These are phyloP conservation scores for Drosophila micromelanica DNA, from an alignment of 1,140 invertebrate genomes.

Conservation along the genomic window DNA sequence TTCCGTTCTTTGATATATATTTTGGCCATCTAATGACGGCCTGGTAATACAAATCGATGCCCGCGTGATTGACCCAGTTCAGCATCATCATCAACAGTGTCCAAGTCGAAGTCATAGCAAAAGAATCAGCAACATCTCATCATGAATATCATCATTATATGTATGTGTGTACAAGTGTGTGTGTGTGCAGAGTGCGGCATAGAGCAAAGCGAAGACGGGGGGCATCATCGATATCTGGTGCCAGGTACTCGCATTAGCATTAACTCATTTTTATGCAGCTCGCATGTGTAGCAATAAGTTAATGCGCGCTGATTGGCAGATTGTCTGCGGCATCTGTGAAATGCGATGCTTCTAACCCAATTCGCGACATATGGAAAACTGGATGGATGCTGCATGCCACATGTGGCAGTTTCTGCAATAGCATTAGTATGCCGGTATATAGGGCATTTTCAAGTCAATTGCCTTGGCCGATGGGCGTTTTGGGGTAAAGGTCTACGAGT, in stretches of 20 bases:
- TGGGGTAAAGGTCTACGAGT: constrained; percentile 39
- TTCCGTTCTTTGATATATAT: too few species aligned
- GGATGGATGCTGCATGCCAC: constrained; percentile 22
- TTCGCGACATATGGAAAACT: constrained; percentile 44
- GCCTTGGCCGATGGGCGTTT: neutral
- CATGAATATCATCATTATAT: constrained; percentile 31
- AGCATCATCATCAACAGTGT: constrained; percentile 14
- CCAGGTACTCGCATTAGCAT: constrained; percentile 51
- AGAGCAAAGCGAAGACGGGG: constrained; percentile 8
- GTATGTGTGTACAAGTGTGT: neutral
- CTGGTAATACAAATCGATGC: constrained; percentile 51
- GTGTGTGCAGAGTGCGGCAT: constrained; percentile 8
- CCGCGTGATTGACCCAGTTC: constrained; percentile 54
- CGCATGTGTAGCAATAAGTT: constrained; percentile 55
- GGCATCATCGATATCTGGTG: constrained; percentile 31
- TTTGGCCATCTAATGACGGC: constrained; percentile 26
- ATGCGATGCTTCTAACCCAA: constrained; percentile 76
- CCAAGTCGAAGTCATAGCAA: constrained; percentile 14
- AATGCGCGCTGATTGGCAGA: constrained; percentile 56
- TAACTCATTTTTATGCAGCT: constrained; percentile 40
- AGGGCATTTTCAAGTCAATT: constrained; percentile 12
- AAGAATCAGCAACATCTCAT: constrained; percentile 27
- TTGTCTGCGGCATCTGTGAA: constrained; percentile 48
- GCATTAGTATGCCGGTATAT: neutral
- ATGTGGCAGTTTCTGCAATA: neutral